phyloP scores from a whole-genome alignment of 35 echinoderm and acorn worm species.

The Hemicentrotus pulcherrimus region DNA sequence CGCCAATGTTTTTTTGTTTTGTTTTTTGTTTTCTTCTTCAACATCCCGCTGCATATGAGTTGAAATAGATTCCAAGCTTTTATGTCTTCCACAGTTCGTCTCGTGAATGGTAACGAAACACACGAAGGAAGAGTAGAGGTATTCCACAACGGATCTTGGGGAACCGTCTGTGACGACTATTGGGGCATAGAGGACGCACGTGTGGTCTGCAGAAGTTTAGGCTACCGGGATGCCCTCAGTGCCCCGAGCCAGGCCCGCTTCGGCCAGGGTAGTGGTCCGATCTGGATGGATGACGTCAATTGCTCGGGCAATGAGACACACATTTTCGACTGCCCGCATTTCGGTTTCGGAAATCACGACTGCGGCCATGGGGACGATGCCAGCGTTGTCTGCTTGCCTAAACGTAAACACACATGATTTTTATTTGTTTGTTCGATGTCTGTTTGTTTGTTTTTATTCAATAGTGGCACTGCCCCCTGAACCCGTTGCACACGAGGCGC shows the following conservation, averaged over 20 bases:
- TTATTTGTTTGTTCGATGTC: background rate
- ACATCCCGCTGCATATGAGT: background rate
- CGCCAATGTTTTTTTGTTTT: background rate
- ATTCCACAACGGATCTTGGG: constrained; percentile 26
- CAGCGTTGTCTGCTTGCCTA: constrained; percentile 33
- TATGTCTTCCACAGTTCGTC: background rate
- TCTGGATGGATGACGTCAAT: constrained; percentile 41
- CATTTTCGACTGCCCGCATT: constrained; percentile 48
- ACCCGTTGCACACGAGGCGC: background rate
- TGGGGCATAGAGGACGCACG: constrained; percentile 15
- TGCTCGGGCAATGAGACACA: constrained; percentile 33
- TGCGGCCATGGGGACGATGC: constrained; percentile 57
- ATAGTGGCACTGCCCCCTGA: background rate
- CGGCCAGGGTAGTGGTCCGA: constrained; percentile 48
- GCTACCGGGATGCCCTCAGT: background rate
- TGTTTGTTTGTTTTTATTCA: background rate
- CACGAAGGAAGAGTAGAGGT: constrained; percentile 45
- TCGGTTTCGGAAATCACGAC: constrained; percentile 53
- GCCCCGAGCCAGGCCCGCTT: background rate
- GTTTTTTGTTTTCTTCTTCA: background rate
- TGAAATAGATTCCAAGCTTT: background rate
- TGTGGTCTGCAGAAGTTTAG: constrained; percentile 36
- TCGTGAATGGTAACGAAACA: background rate
- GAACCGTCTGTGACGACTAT: constrained; percentile 44
- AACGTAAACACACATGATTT: background rate